Evolutionary conservation across 37 sponge, comb jelly and placozoan species (phyloP).

Genomic region (Aplysina aerophoba): DNA sequence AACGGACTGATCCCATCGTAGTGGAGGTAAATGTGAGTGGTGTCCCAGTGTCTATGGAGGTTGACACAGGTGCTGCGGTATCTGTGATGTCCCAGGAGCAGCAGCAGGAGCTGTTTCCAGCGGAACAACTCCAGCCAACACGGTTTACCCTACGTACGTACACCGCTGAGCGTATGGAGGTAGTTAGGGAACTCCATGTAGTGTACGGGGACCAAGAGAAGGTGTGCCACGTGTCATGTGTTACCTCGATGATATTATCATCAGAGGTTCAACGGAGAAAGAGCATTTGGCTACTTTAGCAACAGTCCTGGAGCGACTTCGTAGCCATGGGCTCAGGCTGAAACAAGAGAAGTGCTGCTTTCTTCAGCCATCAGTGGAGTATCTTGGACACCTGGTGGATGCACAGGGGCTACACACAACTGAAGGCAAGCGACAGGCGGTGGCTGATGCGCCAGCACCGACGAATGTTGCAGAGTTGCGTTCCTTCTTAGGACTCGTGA

Average conservation of each 20-base stretch:
- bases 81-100: background rate
- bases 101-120: background rate
- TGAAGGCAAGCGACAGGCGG: no score
- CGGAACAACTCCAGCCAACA: background rate
- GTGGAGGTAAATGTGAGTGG: constrained; percentile 3
- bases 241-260: background rate
- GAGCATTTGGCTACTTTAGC: no score
- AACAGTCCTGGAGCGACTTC: no score
- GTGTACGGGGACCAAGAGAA: background rate
- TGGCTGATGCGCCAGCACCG: no score
- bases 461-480: no score
- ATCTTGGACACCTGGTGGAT: no score
- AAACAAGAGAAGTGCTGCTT: no score
- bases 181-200: background rate
- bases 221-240: constrained; percentile 23
- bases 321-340: no score
- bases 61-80: constrained; percentile 14
- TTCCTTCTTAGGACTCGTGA: no score
- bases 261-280: no score
- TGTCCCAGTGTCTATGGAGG: constrained; percentile 7
- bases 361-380: no score
- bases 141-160: background rate
- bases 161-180: background rate
- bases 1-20: background rate
- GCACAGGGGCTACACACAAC: no score